Conservation (phyloP, 2,113 vertebrate species). For the Sakesphorus luctuosus region DNA sequence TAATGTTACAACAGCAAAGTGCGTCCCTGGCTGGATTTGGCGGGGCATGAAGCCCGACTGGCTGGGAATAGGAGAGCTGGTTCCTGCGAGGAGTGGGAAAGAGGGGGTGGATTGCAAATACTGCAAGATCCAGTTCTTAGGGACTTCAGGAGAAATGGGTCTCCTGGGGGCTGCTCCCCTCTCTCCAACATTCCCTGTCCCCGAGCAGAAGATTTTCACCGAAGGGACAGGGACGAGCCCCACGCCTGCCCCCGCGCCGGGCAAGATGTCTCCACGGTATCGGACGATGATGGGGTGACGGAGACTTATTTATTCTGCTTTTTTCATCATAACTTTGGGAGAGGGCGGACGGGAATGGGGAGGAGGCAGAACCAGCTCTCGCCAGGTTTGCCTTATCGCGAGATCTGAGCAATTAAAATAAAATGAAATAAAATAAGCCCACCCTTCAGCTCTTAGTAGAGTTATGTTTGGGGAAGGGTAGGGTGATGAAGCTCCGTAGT, state of each 20-base stretch:
- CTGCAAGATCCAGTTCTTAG: not conserved
- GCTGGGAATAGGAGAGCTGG: not conserved
- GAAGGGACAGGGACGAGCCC: not conserved
- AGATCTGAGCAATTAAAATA: conserved; percentile 5
- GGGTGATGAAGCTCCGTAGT: not conserved
- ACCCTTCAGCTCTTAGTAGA: not conserved
- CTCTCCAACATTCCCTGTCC: not conserved
- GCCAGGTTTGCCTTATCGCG: conserved; percentile 15
- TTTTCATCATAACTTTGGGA: not conserved
- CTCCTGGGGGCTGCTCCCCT: not conserved
- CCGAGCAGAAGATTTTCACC: not conserved
- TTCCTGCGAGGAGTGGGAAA: not conserved
- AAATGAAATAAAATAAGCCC: not conserved
- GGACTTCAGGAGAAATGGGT: not conserved
- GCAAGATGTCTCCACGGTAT: not conserved
- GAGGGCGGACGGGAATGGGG: not conserved
- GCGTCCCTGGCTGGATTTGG: not conserved
- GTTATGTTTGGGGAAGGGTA: not conserved
- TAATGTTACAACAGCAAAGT: not conserved
- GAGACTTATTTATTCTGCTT: not conserved
- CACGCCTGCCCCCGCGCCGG: not conserved
- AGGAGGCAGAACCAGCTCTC: not conserved
- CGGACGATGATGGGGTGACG: not conserved
- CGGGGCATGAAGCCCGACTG: not conserved
- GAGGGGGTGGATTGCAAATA: not conserved